Evolutionary conservation across 1,140 invertebrate genomes (phyloP), one percentile per base, ranked within the genome.

Genomic region (Oscheius sp.): DNA sequence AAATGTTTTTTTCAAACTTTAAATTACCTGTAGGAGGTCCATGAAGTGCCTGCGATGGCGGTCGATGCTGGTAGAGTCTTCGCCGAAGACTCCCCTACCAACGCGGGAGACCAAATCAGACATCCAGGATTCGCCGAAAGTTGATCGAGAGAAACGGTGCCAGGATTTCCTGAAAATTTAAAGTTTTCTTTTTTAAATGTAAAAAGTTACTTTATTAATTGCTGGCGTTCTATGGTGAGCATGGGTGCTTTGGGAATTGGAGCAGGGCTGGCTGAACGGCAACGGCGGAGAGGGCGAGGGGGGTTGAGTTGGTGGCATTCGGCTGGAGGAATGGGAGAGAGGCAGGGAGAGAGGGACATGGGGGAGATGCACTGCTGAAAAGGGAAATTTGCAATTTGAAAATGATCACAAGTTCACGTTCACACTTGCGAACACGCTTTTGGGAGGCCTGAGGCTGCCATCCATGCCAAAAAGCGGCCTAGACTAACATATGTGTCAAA

Each of bases 101-200:
- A 63, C 35, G 7, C 36, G 32, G 18, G 10, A 18, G 31, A n/a
- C 29, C 78, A 79, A 75, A 18, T 68, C 35, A 20, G 35, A 20
- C 46, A 77, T 79, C 28, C 79, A 78, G 10, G 63, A 46, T 34
- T 75, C 74, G 4, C 79, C 79, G 63, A 79, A 74, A n/a, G 49
- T 35, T 20, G 73, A 69, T 45, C 80, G 81, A 2, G 78, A 73
- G 29, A 79, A 62, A 32, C 69, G 58, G 42, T 79, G 76, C 79
- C 79, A 79, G 18, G 79, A 79, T 69, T 79, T 81, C 63, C 78
- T 79, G 32, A 58, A 78, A 78, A 65, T 31, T 62, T 13, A 31
- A 34, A 20, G 49, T 15, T 66, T 68, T 28, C 29, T 49, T 18
- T 23, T 32, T 29, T 76, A 2, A 75, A 2, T 36, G 3, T 23